phyloP scores from a whole-genome alignment of 2,797 vertebrate species.

The Lepus oiostolus region DNA sequence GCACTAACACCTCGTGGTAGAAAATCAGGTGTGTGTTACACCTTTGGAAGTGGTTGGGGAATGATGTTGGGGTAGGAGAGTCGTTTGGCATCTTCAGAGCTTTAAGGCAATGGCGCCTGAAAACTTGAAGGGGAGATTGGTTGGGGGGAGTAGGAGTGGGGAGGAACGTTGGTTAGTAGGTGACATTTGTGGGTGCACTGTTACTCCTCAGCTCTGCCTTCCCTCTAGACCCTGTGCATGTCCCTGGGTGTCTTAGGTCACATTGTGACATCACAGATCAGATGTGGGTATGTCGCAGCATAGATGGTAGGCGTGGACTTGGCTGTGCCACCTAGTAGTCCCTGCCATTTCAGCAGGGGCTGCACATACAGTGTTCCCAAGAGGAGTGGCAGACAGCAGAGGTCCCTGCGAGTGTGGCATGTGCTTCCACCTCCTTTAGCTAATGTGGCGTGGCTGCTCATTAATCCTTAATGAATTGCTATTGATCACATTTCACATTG shows the following conservation, averaged over 20 bases:
- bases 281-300: not conserved
- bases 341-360: not conserved
- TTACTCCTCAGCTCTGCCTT: not conserved
- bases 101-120: not conserved
- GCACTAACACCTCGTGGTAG: not conserved
- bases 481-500: slow-evolving; percentile 66
- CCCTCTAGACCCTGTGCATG: not conserved
- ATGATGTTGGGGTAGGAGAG: not conserved
- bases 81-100: not conserved
- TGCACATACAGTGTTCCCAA: not conserved
- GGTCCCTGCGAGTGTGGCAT: not conserved
- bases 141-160: not conserved
- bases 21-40: not conserved
- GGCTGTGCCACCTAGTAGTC: not conserved
- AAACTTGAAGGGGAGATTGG: not conserved
- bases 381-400: not conserved
- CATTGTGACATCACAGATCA: not conserved
- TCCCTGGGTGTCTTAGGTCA: not conserved
- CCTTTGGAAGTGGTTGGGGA: not conserved
- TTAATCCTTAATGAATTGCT: slow-evolving; percentile 68
- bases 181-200: not conserved
- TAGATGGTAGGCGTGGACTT: not conserved
- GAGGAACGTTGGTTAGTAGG: not conserved
- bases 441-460: not conserved
- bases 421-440: not conserved